A percentile compares a stretch with the other conserved stretches of the same genome.
Evolutionary conservation across 2,888 invertebrate species (phyloP).

Genomic region (Entomobrya multifasciata): DNA sequence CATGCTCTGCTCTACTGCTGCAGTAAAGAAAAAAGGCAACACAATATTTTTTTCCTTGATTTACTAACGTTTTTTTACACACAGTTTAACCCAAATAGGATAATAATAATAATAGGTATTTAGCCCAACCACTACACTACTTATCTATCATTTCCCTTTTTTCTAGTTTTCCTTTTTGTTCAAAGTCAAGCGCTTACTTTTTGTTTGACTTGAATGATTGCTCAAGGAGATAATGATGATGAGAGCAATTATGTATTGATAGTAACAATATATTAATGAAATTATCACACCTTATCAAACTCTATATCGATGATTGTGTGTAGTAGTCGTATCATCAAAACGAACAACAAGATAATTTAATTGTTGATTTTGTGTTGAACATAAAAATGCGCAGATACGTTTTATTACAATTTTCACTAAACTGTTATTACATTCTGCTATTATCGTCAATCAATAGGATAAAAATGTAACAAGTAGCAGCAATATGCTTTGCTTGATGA

Average conservation of each 20-base stretch:
- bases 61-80: conserved; percentile 9
- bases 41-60: background rate
- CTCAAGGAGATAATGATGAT: conserved; percentile 67
- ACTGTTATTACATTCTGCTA: conserved; percentile 13
- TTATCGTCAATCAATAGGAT: no score
- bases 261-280: conserved; percentile 58
- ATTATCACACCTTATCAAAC: conserved; percentile 61
- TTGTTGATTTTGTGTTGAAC: conserved; percentile 34
- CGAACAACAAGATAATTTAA: conserved; percentile 34
- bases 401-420: background rate
- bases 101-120: conserved; percentile 34
- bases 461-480: no score
- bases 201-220: conserved; percentile 53
- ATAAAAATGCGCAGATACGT: background rate
- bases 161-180: conserved; percentile 30
- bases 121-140: background rate
- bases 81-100: background rate
- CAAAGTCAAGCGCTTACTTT: no score
- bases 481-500: no score
- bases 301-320: conserved; percentile 7
- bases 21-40: no score
- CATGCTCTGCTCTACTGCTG: no score
- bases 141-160: conserved; percentile 42
- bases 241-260: conserved; percentile 65
- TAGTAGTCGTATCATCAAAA: conserved; percentile 21